Evolutionary conservation across 2,888 invertebrate species (phyloP).

Genomic region (Helobdella robusta): DNA sequence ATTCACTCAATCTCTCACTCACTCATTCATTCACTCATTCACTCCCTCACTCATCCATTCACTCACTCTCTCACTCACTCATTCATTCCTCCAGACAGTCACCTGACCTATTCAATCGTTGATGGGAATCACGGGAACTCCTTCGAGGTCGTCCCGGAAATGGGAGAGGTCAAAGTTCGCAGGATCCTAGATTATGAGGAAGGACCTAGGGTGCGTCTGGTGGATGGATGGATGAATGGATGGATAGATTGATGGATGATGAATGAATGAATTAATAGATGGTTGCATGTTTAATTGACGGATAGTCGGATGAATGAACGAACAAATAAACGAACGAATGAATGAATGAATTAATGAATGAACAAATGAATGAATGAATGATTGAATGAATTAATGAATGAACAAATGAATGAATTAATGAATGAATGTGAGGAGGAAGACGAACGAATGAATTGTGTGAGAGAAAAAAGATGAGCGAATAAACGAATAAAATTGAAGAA

Average conservation of each 20-base stretch:
- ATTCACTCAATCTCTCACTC: no score
- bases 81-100: slow-evolving; percentile 30
- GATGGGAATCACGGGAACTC: slow-evolving; percentile 97
- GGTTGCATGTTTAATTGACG: neutral
- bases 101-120: slow-evolving; percentile 91
- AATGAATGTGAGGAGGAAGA: neutral
- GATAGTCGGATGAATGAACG: neutral
- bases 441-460: neutral
- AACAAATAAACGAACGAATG: neutral
- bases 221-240: neutral
- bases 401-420: neutral
- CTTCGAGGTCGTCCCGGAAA: slow-evolving; percentile 87
- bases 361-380: neutral
- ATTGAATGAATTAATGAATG: neutral
- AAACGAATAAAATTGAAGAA: neutral
- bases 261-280: neutral
- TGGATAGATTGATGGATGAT: neutral
- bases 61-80: no score
- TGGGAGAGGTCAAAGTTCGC: slow-evolving; percentile 68
- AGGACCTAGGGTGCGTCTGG: slow-evolving; percentile 32
- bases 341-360: neutral
- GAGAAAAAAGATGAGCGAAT: neutral
- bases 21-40: no score
- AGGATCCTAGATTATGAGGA: slow-evolving; percentile 35
- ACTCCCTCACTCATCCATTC: no score